Percentiles rank a stretch among this genome's conserved stretches.
phyloP scores from a whole-genome alignment of 1,140 invertebrate species.

The Mactra quadrangularis region DNA sequence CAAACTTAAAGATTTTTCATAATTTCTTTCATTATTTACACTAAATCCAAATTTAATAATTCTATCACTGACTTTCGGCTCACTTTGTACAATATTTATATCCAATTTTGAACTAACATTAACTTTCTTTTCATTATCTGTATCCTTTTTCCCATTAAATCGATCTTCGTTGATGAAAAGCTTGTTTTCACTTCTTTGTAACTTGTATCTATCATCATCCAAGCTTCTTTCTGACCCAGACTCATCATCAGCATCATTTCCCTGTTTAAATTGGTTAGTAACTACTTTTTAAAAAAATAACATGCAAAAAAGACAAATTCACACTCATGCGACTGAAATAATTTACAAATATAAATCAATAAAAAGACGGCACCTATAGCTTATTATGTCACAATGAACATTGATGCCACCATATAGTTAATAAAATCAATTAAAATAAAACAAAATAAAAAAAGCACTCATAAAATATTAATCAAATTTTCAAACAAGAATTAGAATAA shows the following conservation, averaged over 20 bases:
- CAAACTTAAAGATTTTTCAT: slow-evolving; percentile 25
- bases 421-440: too few relatives aligned
- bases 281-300: too few relatives aligned
- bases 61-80: slow-evolving; percentile 11
- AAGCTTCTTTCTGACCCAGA: slow-evolving; percentile 42
- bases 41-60: too few relatives aligned
- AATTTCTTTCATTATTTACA: background rate
- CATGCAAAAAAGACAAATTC: too few relatives aligned
- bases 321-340: too few relatives aligned
- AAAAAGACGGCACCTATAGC: too few relatives aligned
- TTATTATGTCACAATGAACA: too few relatives aligned
- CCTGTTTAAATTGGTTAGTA: background rate
- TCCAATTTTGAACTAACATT: slow-evolving; percentile 7
- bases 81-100: slow-evolving; percentile 4
- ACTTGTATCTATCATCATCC: background rate
- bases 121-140: background rate
- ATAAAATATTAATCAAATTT: too few relatives aligned
- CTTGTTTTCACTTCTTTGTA: slow-evolving; percentile 30
- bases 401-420: too few relatives aligned
- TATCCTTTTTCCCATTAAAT: background rate
- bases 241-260: slow-evolving; percentile 8
- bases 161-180: slow-evolving; percentile 49
- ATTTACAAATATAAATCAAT: too few relatives aligned
- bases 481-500: too few relatives aligned
- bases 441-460: too few relatives aligned